phyloP scores from a whole-genome alignment of 2,113 vertebrate species.

The Channa maculata region DNA sequence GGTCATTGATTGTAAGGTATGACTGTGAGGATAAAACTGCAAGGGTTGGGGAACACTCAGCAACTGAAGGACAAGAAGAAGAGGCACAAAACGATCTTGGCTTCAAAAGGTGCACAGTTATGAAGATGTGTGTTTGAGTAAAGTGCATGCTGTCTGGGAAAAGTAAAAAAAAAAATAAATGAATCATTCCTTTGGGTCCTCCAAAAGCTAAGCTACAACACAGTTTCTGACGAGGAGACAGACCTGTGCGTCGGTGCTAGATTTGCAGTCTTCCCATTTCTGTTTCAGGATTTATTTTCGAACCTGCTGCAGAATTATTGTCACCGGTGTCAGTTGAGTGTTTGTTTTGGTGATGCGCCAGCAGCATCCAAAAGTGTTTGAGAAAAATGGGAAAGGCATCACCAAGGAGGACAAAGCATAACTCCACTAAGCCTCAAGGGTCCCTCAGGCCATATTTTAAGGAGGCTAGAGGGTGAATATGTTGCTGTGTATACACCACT shows the following conservation, averaged over 20 bases:
- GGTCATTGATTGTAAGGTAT: conserved; percentile 58
- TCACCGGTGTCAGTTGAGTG: conserved; percentile 49
- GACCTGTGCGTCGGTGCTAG: conserved; percentile 46
- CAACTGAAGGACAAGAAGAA: conserved; percentile 36
- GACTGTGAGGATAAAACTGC: conserved; percentile 44
- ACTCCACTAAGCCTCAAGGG: conserved; percentile 72
- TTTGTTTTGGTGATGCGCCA: conserved; percentile 68
- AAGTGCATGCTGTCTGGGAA: conserved; percentile 21
- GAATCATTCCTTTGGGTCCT: conserved; percentile 12
- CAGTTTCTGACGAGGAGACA: conserved; percentile 37
- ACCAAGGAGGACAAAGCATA: conserved; percentile 72
- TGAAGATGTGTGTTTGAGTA: conserved; percentile 39
- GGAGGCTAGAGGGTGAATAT: conserved; percentile 79
- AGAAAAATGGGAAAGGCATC: conserved; percentile 67
- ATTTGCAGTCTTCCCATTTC: conserved; percentile 56
- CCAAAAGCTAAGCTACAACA: conserved; percentile 25
- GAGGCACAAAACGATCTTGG: conserved; percentile 23
- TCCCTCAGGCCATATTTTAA: conserved; percentile 82
- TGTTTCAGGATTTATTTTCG: conserved; percentile 58
- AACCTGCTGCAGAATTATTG: conserved; percentile 61
- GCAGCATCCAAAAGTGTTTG: conserved; percentile 60
- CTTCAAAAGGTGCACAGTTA: conserved; percentile 9
- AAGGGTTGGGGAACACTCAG: conserved; percentile 53
- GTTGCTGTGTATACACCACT: conserved; percentile 72
- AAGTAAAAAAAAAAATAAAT: conserved; percentile 1